Base-by-base conservation (phyloP, 2,113 vertebrate genomes). In the Heterotis niloticus region DNA sequence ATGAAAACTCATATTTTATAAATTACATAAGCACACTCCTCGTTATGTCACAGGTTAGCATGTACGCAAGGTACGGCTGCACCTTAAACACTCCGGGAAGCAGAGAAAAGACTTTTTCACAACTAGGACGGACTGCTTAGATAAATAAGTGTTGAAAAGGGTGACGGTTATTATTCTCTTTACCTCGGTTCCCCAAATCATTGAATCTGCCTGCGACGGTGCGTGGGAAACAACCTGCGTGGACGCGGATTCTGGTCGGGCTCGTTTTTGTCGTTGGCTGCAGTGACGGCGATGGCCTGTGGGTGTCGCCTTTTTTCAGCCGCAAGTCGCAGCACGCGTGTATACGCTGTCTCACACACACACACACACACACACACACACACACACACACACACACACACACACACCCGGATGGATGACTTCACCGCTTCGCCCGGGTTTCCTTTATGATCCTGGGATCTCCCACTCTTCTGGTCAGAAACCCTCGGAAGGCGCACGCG, bases 371-470 rank as follows among this genome's bases (percentile, higher is more conserved):
- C 82, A 76, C 79, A 82, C 85, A 86, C n/a, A 28, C 44, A 84
- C 87, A 87, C 83, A 84, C 88, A 51, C 88, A 14, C 74, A 52
- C 78, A 68, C 77, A 76, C 83, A 79, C 80, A 82, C 84, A 86
- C 24, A 83, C 84, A 91, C 89, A 87, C 94, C 93, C 94, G 93
- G 95, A 94, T 96, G 92, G 92, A 97, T 97, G 96, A 96, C 96
- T 97, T 97, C 96, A 97, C 94, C 92, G 91, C 93, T 95, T 93
- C 92, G 92, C 92, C 91, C 86, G 93, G 95, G 95, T 94, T 96
- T 94, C 93, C 95, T 94, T 95, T 94, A 95, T 97, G 95, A 95
- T 94, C 93, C 90, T 92, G 94, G 94, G 95, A 93, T 93, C 91
- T 91, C 94, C 94, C 95, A 89, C 89, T 92, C 90, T 86, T 90